Evolutionary conservation across 2,113 vertebrate species (phyloP).

Genomic region (Falco punctatus): DNA sequence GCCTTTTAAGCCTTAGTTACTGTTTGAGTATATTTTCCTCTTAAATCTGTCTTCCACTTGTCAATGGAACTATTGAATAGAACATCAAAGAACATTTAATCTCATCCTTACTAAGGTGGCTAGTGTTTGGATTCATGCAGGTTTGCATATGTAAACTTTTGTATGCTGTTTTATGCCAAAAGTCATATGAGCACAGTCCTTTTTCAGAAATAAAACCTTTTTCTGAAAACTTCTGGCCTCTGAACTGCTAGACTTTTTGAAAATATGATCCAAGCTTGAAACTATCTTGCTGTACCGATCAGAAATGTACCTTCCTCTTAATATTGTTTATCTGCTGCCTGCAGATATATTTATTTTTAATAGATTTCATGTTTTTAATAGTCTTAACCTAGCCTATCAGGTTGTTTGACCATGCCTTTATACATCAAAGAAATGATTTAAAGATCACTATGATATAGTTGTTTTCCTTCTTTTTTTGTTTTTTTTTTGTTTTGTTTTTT

Average conservation of each 20-base stretch:
- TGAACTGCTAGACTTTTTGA: background rate
- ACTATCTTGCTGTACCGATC: background rate
- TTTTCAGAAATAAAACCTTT: background rate
- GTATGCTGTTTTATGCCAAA: background rate
- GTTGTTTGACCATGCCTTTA: background rate
- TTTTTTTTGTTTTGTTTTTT: background rate
- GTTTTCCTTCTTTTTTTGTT: background rate
- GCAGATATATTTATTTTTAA: background rate
- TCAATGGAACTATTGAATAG: background rate
- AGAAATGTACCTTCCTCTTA: background rate
- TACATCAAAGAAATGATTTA: background rate
- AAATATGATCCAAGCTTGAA: background rate
- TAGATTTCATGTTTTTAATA: background rate
- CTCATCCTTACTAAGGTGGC: background rate
- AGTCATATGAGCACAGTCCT: background rate
- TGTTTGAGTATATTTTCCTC: background rate
- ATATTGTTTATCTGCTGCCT: background rate
- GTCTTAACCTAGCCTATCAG: background rate
- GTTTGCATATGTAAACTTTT: background rate
- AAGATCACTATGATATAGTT: background rate
- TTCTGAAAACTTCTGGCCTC: background rate
- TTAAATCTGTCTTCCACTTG: background rate
- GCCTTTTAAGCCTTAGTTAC: conserved; percentile 1
- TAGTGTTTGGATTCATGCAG: background rate
- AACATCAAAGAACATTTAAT: background rate